Base-by-base conservation (phyloP, 2,797 vertebrate species). In the Spinibarbus caldwelli region DNA sequence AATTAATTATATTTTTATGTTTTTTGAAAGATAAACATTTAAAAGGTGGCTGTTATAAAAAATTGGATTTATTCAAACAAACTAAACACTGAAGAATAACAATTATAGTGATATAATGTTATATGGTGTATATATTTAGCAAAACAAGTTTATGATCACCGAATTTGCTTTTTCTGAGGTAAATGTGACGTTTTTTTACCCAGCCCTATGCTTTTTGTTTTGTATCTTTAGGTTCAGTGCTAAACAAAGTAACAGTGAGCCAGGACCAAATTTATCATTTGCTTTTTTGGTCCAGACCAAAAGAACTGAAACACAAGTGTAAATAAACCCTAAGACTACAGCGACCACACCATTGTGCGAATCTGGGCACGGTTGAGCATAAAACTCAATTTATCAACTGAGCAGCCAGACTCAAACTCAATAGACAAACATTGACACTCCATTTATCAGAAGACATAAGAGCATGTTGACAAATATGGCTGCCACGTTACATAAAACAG, bases 381-480 rank as follows among this genome's bases (percentile, higher is more conserved):
- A 52, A n/a, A 57, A 38, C 31, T n/a, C 3, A 15, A n/a, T 76
- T 57, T 76, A 76, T 76, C 49, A 76, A 54, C 31, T 76, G 21
- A 54, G 31, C 49, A 38, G 73, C 73, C 73, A 54, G 21, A n/a
- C 49, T 54, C 17, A 54, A 57, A 57, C 73, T 38, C 21, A 38
- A 77, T 38, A 77, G 49, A 17, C 21, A 77, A 77, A 77, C 31
- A 57, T 5, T 57, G 21, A 77, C 49, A n/a, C 31, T 76, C 6
- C 31, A 77, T 77, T 77, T 26, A 77, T 57, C 45, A 77, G 34
- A 75, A 57, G 34, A 38, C 23, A 52, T 17, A 57, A n/a, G 21
- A 57, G 21, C 49, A n/a, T 38, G 49, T 38, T 77, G 34, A 77
- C 31, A 38, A 26, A 15, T 77, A 21, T 36, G 49, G 21, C 49